A percentile compares a stretch with the other conserved stretches of the same genome.
Evolutionary conservation across 2,888 invertebrate species (phyloP).

Genomic region (Thumatha senex): DNA sequence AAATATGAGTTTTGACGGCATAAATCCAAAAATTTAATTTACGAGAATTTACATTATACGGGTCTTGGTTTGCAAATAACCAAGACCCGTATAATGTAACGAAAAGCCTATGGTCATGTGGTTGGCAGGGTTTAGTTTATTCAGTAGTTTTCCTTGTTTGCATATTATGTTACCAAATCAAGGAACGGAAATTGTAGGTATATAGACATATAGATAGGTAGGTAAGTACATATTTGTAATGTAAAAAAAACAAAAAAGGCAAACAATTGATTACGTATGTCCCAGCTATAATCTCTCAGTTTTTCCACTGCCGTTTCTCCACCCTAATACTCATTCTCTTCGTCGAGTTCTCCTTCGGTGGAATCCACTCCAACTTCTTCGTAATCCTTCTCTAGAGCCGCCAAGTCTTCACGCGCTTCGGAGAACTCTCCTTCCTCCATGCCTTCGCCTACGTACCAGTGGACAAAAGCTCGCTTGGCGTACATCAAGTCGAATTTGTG

Average conservation of each 20-base stretch:
- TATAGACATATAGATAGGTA: too few relatives aligned
- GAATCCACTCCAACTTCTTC: conserved; percentile 91
- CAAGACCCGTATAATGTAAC: too few relatives aligned
- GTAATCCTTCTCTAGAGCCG: conserved; percentile 91
- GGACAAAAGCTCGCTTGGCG: conserved; percentile 97
- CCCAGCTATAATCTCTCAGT: not conserved
- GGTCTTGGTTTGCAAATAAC: too few relatives aligned
- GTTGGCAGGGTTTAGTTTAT: too few relatives aligned
- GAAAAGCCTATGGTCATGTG: too few relatives aligned
- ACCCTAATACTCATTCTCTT: conserved; percentile 86
- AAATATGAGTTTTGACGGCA: conserved; percentile 35
- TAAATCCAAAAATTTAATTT: conserved; percentile 13
- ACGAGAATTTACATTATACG: too few relatives aligned
- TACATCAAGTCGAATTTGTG: conserved; percentile 99
- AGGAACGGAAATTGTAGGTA: too few relatives aligned
- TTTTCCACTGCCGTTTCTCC: conserved; percentile 2
- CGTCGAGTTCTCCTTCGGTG: conserved; percentile 87
- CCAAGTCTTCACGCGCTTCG: conserved; percentile 94
- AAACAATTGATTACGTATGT: not conserved
- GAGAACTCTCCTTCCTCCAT: conserved; percentile 95
- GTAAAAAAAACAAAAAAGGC: too few relatives aligned
- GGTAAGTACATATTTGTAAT: too few relatives aligned
- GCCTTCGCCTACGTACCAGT: conserved; percentile 96
- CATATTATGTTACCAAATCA: too few relatives aligned
- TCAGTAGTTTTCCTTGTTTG: too few relatives aligned